Evolutionary conservation across 2,888 invertebrate genomes (phyloP).

Genomic region (Phorcus lineatus): DNA sequence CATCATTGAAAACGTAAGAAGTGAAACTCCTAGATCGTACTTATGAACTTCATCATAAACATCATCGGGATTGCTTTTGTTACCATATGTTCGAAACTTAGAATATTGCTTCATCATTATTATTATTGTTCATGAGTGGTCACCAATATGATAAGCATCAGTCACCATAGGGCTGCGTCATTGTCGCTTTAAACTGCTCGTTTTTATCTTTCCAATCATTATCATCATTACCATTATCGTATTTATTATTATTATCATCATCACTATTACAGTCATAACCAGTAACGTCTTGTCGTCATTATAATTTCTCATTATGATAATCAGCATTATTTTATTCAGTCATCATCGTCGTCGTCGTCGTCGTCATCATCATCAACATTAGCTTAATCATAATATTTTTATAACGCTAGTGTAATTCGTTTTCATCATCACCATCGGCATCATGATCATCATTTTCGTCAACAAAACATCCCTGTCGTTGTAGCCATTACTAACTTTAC

Average conservation of each 20-base stretch:
- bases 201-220: not conserved
- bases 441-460: not conserved
- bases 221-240: not conserved
- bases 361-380: slow-evolving; percentile 4
- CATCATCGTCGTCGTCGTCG: slow-evolving; percentile 14
- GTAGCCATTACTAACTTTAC: not conserved
- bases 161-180: too few species aligned
- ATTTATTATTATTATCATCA: not conserved
- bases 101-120: too few species aligned
- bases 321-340: not conserved
- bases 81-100: too few species aligned
- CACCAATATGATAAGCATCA: not conserved
- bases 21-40: too few species aligned
- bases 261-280: not conserved
- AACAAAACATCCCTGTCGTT: too few species aligned
- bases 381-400: too few species aligned
- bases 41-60: too few species aligned
- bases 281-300: not conserved
- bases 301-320: not conserved
- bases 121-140: too few species aligned
- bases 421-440: not conserved
- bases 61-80: too few species aligned
- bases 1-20: too few species aligned
- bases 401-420: too few species aligned
- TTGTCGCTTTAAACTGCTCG: not conserved